Evolutionary conservation across 2,113 vertebrate genomes (phyloP).

Genomic region (Oryzias javanicus): DNA sequence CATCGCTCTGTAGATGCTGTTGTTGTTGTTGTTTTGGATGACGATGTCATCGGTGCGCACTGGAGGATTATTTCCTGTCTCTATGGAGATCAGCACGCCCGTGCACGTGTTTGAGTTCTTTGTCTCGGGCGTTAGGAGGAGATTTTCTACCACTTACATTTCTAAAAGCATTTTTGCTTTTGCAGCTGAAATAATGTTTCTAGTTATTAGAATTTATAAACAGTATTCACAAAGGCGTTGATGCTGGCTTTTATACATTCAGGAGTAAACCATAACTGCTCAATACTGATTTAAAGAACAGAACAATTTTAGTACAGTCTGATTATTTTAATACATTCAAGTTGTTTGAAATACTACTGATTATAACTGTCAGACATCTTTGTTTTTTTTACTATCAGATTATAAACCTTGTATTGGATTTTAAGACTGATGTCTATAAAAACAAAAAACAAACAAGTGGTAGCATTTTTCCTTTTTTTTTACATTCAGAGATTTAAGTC

Average conservation of each 20-base stretch:
- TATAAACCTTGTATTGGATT: too few relatives aligned
- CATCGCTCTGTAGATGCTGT: conserved; percentile 9
- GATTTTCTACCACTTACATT: too few relatives aligned
- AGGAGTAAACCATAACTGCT: neutral
- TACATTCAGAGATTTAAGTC: too few relatives aligned
- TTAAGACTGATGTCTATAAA: too few relatives aligned
- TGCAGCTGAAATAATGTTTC: conserved; percentile 3
- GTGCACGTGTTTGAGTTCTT: conserved; percentile 12
- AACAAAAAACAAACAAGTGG: too few relatives aligned
- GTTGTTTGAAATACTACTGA: too few relatives aligned
- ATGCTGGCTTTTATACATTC: neutral
- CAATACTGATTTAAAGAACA: neutral
- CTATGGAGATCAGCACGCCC: conserved; percentile 26
- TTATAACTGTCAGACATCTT: too few relatives aligned
- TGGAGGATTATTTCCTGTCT: conserved; percentile 39
- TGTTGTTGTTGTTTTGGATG: conserved; percentile 48
- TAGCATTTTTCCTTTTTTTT: too few relatives aligned
- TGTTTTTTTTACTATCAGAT: too few relatives aligned
- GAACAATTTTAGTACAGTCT: neutral
- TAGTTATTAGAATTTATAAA: conserved; percentile 37
- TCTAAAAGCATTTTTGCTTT: too few relatives aligned
- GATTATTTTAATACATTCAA: too few relatives aligned
- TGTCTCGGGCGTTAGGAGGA: conserved; percentile 6
- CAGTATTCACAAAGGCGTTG: conserved; percentile 19
- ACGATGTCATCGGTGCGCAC: conserved; percentile 27